Evolutionary conservation across 2,797 vertebrate genomes (phyloP).

Genomic region (Myripristis jacobus): DNA sequence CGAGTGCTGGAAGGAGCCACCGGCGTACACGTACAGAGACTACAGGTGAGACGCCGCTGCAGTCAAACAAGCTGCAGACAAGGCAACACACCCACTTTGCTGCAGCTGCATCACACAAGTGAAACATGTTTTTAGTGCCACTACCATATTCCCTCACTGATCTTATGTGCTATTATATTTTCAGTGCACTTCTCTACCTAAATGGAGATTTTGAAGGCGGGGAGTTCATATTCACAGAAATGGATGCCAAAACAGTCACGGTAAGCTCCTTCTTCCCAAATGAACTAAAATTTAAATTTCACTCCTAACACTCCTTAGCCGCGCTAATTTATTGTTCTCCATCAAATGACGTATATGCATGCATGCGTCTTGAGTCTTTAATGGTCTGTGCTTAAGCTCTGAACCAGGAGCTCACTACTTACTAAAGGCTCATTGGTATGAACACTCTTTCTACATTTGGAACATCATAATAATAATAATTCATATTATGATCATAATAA

Average conservation of each 20-base stretch:
- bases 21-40: conserved; percentile 95
- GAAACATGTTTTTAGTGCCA: background rate
- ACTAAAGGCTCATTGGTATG: too few species aligned
- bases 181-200: conserved; percentile 94
- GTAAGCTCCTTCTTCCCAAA: conserved; percentile 78
- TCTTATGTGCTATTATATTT: conserved; percentile 16
- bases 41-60: conserved; percentile 86
- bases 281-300: too few species aligned
- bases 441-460: too few species aligned
- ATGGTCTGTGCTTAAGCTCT: too few species aligned
- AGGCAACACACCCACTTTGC: background rate
- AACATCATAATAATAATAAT: too few species aligned
- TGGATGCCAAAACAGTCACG: conserved; percentile 97
- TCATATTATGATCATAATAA: too few species aligned
- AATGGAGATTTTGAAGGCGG: conserved; percentile 97
- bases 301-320: too few species aligned
- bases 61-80: background rate
- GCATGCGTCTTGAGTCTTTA: too few species aligned
- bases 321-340: too few species aligned
- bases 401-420: too few species aligned
- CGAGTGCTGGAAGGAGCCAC: conserved; percentile 96
- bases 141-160: background rate
- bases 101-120: conserved; percentile 3
- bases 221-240: conserved; percentile 98
- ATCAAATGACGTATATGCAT: too few species aligned